Evolutionary conservation across 2,113 vertebrate species (phyloP), one percentile per base, ranked within the genome.

Genomic region (Choloepus hoffmanni): DNA sequence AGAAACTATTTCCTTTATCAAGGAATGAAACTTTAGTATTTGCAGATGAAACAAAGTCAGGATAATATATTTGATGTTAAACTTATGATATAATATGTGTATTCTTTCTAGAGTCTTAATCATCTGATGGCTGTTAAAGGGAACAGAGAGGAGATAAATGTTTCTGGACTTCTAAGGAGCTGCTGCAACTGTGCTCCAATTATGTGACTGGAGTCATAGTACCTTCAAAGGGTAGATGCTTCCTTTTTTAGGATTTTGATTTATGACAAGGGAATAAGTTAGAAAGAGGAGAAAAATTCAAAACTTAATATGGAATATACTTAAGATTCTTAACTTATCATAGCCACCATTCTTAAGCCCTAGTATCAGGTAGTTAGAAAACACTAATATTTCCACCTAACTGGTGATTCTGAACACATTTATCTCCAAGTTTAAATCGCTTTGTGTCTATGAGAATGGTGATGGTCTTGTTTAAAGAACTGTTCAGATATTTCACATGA

Each of bases 291-390:
- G 14, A 13, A 33, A 81, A 43, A 70, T 62, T 11, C 14, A 50
- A 55, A 23, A 11, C 87, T 70, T 5, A 83, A 55, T 36, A 40
- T 67, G 63, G 72, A 72, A 65, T 65, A 58, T 74, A n/a, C n/a
- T 40, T 89, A 36, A 74, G 28, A 60, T 60, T 48, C 43, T 58
- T 74, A 85, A 74, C 24, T 94, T 89, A 89, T 89, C 58, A 58
- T 58, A 67, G 26, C 33, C 70, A 36, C 55, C 30, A 63, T 63
- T 76, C 77, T 76, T 78, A 58, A 74, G 21, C 58, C n/a, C 55
- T 14, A 81, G 7, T 67, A 53, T 63, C 50, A 81, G 48, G 13
- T 65, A 21, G 7, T 70, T 65, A 85, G 70, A 58, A 88, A 78
- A 90, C 11, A 33, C 15, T 11, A 13, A 40, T 78, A 43, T 85